Evolutionary conservation across 2,888 invertebrate species (phyloP).

Genomic region (Artemia sp.): DNA sequence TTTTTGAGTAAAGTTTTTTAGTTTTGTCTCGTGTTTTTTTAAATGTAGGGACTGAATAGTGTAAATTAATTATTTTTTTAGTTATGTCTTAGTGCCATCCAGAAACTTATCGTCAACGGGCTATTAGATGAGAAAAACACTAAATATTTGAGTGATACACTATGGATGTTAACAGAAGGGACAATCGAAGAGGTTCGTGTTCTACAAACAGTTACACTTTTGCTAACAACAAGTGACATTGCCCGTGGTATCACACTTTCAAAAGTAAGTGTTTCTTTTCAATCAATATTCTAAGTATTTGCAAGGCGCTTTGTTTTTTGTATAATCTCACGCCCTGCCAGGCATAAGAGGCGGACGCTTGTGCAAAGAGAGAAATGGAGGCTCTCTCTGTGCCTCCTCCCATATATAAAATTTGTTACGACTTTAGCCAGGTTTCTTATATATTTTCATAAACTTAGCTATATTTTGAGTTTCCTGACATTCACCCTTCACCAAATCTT

Average conservation of each 20-base stretch:
- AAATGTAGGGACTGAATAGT: too few species aligned
- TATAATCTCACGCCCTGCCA: too few species aligned
- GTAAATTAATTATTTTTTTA: constrained; percentile 33
- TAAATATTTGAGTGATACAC: constrained; percentile 72
- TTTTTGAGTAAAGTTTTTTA: too few species aligned
- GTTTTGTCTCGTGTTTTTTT: too few species aligned
- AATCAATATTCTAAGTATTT: too few species aligned
- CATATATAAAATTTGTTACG: neutral
- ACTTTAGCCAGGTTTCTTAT: neutral
- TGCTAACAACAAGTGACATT: constrained; percentile 84
- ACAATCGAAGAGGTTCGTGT: constrained; percentile 88
- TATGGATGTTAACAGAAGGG: constrained; percentile 86
- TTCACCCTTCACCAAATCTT: too few species aligned
- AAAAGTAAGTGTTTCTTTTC: constrained; percentile 43
- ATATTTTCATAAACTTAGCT: neutral
- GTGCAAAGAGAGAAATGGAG: too few species aligned
- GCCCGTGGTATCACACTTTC: constrained; percentile 88
- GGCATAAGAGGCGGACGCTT: too few species aligned
- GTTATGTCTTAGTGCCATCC: constrained; percentile 82
- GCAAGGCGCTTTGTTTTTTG: too few species aligned
- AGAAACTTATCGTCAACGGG: constrained; percentile 76
- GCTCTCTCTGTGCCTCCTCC: neutral
- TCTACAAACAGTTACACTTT: constrained; percentile 78
- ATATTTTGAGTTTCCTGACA: neutral
- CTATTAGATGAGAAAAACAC: constrained; percentile 81